Percentiles rank a stretch among this genome's conserved stretches.
Evolutionary conservation across 1,140 invertebrate genomes (phyloP).

Genomic region (Orchesella cincta): DNA sequence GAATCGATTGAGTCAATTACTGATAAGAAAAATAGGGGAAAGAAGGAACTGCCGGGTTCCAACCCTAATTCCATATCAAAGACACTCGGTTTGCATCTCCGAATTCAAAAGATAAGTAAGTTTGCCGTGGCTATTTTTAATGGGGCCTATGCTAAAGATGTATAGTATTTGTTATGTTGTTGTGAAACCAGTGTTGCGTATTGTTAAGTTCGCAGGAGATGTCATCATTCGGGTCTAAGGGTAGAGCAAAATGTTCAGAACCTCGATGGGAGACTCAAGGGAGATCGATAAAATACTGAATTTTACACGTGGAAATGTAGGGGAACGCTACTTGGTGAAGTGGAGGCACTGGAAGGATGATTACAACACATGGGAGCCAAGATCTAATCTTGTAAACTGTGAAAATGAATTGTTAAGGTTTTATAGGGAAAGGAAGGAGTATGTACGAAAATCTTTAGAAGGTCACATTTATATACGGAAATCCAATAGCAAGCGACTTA

Average conservation of each 20-base stretch:
- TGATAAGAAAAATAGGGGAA: not conserved
- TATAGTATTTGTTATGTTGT: not conserved
- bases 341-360: constrained; percentile 47
- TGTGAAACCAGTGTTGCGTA: not conserved
- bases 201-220: not conserved
- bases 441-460: constrained; percentile 47
- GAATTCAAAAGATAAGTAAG: not conserved
- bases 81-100: not conserved
- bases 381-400: constrained; percentile 40
- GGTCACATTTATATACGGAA: constrained; percentile 47
- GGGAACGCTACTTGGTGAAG: constrained; percentile 44
- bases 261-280: constrained; percentile 40
- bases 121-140: not conserved
- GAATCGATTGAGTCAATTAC: not conserved
- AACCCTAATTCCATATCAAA: not conserved
- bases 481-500: constrained; percentile 40
- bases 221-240: not conserved
- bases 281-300: constrained; percentile 53
- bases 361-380: constrained; percentile 47
- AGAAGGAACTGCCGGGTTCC: not conserved
- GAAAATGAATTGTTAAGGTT: constrained; percentile 33
- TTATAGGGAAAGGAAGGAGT: constrained; percentile 33
- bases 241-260: not conserved
- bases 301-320: constrained; percentile 39
- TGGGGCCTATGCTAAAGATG: not conserved